A percentile compares a stretch with the other conserved stretches of the same genome.
phyloP scores from a whole-genome alignment of 2,888 invertebrate genomes.

The Ceramica pisi region DNA sequence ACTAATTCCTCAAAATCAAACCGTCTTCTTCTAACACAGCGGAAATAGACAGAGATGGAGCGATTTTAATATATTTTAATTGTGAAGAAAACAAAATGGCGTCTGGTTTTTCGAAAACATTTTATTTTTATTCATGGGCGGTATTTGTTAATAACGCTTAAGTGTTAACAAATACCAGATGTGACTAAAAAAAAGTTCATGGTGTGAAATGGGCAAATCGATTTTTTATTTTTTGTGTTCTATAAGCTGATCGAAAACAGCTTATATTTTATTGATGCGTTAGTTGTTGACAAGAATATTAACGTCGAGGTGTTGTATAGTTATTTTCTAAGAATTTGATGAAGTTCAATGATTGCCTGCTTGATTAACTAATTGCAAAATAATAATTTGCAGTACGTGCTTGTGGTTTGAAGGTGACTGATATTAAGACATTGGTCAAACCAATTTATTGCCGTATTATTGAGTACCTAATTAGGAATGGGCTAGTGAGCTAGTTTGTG shows the following conservation, averaged over 20 bases:
- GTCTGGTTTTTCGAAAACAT: background rate
- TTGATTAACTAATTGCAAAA: conserved; percentile 18
- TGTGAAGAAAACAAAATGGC: conserved; percentile 57
- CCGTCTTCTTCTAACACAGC: conserved; percentile 35
- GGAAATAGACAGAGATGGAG: conserved; percentile 39
- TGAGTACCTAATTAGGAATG: conserved; percentile 12
- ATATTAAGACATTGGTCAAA: conserved; percentile 25
- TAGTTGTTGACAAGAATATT: conserved; percentile 35
- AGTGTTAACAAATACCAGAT: too few relatives aligned
- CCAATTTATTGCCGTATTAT: conserved; percentile 27
- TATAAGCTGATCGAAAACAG: conserved; percentile 3
- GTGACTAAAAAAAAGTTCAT: too few relatives aligned
- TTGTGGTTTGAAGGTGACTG: background rate
- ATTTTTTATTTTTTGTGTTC: conserved; percentile 19
- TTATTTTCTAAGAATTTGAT: conserved; percentile 29
- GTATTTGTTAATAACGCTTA: conserved; percentile 39
- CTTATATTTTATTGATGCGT: conserved; percentile 10
- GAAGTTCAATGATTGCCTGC: conserved; percentile 1
- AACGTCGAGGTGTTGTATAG: conserved; percentile 26
- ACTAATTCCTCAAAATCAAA: conserved; percentile 64
- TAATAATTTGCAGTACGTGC: conserved; percentile 17
- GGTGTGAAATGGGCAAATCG: conserved; percentile 48
- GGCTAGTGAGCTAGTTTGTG: conserved; percentile 3
- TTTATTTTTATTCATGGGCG: conserved; percentile 17
- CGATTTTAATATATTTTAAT: conserved; percentile 27